A percentile compares a stretch with the other conserved stretches of the same genome.
phyloP scores from a whole-genome alignment of 1,140 invertebrate genomes.

The Drosophila melanogaster region DNA sequence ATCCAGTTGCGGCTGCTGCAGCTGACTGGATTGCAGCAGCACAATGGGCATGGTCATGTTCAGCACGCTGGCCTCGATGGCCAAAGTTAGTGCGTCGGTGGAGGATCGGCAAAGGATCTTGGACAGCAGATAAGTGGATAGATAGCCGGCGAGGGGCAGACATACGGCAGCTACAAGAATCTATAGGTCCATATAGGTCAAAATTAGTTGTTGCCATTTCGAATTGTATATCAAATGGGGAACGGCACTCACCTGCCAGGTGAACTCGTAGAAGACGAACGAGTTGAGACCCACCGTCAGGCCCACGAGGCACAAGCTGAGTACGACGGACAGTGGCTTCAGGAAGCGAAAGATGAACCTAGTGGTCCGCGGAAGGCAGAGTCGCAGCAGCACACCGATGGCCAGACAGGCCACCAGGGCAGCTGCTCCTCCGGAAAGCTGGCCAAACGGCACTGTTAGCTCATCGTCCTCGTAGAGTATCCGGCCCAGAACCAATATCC shows the following conservation, averaged over 20 bases:
- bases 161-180: constrained; percentile 51
- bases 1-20: constrained; percentile 58
- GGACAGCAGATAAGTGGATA: constrained; percentile 45
- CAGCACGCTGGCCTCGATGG: constrained; percentile 59
- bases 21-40: constrained; percentile 51
- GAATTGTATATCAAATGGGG: background rate
- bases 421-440: constrained; percentile 40
- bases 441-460: constrained; percentile 46
- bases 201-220: background rate
- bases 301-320: constrained; percentile 56
- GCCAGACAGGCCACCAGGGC: constrained; percentile 48
- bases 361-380: constrained; percentile 53
- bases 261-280: constrained; percentile 55
- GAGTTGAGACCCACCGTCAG: constrained; percentile 61
- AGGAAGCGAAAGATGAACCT: constrained; percentile 58
- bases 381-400: constrained; percentile 47
- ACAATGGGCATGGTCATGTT: constrained; percentile 69
- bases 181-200: constrained; percentile 3
- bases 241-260: constrained; percentile 36
- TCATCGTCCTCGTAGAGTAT: constrained; percentile 46
- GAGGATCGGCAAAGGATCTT: constrained; percentile 53
- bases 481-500: constrained; percentile 49
- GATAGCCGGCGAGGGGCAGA: constrained; percentile 50
- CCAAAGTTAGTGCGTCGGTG: constrained; percentile 58
- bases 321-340: constrained; percentile 57